Evolutionary conservation across 37 sponge, comb jelly and placozoan species (phyloP), one percentile per base, ranked within the genome.

Genomic region (Halichondria panicea): DNA sequence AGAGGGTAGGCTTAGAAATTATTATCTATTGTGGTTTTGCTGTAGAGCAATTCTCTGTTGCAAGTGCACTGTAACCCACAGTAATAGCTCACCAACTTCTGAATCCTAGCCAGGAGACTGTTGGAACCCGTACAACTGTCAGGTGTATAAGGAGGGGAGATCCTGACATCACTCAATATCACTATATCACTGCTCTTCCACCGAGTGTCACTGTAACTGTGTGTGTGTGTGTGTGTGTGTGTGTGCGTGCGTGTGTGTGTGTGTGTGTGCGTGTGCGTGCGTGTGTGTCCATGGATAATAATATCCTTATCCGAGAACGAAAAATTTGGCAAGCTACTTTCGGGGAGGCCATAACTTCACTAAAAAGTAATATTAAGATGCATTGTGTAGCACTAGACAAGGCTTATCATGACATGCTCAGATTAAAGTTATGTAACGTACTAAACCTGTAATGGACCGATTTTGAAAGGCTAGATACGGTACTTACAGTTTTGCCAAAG

Each of bases 101-200:
- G 52, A 4, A 82, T 66, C 37, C 70, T 63, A 0, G 62, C 63
- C 0, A 43, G 27, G 28, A 24, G 22, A 6, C 38, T 19, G 2
- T 50, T 41, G 35, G 72, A 41, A 0, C 83, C 83, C 21, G 48
- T 46, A 43, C 74, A 64, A 27, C 31, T 53, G 2, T 82, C 75
- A 0, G 75, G 66, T 15, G 40, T 67, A 70, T 87, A 87, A 3
- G 88, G 88, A 22, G 81, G 82, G 25, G 72, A 54, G 13, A 87
- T 81, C 22, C 77, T 41, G 34, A 81, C 76, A 33, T 87, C 88
- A 4, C 63, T 60, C 0, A 87, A 36, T 3, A 81, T 77, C 37
- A 87, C 77, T 37, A 87, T 87, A 27, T 54, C 66, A 36, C 32
- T 35, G 38, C 35, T 57, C 7, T 81, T 62, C 89, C 84, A 83